Evolutionary conservation across 2,113 vertebrate species (phyloP).

Genomic region (Centropus unirufus): DNA sequence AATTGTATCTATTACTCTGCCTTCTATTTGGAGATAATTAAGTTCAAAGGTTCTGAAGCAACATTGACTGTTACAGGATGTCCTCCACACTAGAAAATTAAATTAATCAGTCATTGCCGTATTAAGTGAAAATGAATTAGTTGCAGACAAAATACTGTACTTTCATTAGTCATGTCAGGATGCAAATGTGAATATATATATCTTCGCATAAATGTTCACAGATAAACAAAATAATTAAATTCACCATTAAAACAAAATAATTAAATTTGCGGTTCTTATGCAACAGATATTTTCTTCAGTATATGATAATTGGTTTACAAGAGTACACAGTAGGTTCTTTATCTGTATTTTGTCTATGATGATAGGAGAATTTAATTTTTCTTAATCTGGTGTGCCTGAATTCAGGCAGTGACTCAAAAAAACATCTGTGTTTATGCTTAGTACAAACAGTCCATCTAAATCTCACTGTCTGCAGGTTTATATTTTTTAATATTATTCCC

Average conservation of each 20-base stretch:
- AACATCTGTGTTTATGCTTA: constrained; percentile 17
- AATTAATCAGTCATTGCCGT: background rate
- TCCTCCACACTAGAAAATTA: constrained; percentile 37
- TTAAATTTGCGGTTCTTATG: constrained; percentile 29
- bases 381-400: background rate
- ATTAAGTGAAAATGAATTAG: constrained; percentile 43
- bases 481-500: background rate
- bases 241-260: constrained; percentile 34
- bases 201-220: constrained; percentile 18
- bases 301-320: background rate
- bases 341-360: background rate
- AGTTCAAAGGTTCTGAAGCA: constrained; percentile 43
- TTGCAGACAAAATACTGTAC: background rate
- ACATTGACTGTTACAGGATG: constrained; percentile 1
- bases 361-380: constrained; percentile 13
- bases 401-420: constrained; percentile 3
- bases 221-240: constrained; percentile 54
- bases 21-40: constrained; percentile 33
- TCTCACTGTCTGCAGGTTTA: background rate
- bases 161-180: constrained; percentile 52
- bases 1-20: background rate
- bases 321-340: background rate
- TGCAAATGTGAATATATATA: constrained; percentile 14
- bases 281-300: constrained; percentile 11
- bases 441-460: background rate